Conservation (phyloP, 2,797 vertebrate species). For the Selene dorsalis region DNA sequence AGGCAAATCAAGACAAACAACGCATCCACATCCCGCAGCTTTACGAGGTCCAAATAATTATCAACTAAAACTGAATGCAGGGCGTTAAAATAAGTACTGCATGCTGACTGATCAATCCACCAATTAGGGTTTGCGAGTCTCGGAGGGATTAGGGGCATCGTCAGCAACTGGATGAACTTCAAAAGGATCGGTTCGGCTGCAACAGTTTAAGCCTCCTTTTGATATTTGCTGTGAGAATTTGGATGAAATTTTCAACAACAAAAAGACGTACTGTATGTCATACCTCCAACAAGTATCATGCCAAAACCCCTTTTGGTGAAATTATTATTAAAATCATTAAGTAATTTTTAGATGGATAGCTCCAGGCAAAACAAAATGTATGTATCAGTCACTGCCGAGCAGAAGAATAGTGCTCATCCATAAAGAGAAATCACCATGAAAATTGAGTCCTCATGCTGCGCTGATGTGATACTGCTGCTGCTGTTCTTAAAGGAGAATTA, state of each 20-base stretch:
- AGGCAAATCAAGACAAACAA: slow-evolving; percentile 47
- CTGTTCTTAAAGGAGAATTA: slow-evolving; percentile 50
- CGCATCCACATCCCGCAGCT: slow-evolving; percentile 26
- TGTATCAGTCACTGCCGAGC: slow-evolving; percentile 27
- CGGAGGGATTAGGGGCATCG: slow-evolving; percentile 58
- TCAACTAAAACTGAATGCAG: slow-evolving; percentile 46
- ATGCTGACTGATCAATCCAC: slow-evolving; percentile 57
- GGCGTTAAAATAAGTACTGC: slow-evolving; percentile 38
- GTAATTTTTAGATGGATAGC: slow-evolving; percentile 32
- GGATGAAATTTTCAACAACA: slow-evolving; percentile 21
- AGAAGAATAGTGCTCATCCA: slow-evolving; percentile 12
- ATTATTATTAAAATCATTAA: slow-evolving; percentile 40
- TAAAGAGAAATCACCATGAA: slow-evolving; percentile 23
- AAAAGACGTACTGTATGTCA: neutral
- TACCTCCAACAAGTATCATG: neutral
- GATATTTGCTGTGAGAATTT: slow-evolving; percentile 56
- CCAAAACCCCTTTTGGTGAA: slow-evolving; percentile 12
- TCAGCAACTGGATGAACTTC: slow-evolving; percentile 67
- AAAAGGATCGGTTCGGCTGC: slow-evolving; percentile 60
- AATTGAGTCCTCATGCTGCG: slow-evolving; percentile 27
- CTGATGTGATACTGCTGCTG: slow-evolving; percentile 40
- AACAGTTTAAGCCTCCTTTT: slow-evolving; percentile 49
- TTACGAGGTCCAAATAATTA: slow-evolving; percentile 55
- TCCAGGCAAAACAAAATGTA: slow-evolving; percentile 19
- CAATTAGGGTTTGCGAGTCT: slow-evolving; percentile 53